phyloP scores from a whole-genome alignment of 1,140 invertebrate species.

The Myzus persicae region DNA sequence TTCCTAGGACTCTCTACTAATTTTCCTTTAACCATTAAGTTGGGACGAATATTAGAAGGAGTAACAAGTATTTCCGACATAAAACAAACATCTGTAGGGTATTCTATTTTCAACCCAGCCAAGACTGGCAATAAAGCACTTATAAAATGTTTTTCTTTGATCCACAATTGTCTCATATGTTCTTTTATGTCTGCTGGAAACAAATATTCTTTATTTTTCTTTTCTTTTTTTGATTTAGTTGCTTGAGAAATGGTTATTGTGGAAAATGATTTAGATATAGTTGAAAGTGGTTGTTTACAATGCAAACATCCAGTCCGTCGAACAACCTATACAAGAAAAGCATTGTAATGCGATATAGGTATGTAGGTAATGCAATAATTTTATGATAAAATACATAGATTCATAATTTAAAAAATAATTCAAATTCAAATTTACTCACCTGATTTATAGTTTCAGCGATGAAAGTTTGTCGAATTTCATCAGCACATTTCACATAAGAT shows the following conservation, averaged over 20 bases:
- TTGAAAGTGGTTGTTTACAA: constrained; percentile 42
- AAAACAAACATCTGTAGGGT: constrained; percentile 90
- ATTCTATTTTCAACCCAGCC: constrained; percentile 66
- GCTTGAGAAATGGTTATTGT: constrained; percentile 44
- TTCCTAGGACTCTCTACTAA: constrained; percentile 85
- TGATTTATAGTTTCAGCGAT: constrained; percentile 25
- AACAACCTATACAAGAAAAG: neutral
- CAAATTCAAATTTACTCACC: constrained; percentile 20
- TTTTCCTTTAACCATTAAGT: constrained; percentile 75
- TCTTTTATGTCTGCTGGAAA: constrained; percentile 73
- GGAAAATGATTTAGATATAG: constrained; percentile 45
- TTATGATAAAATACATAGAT: neutral
- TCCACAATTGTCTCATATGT: constrained; percentile 79
- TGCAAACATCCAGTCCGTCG: neutral
- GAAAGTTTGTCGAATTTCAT: constrained; percentile 40
- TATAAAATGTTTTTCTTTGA: constrained; percentile 78
- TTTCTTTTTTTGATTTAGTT: constrained; percentile 46
- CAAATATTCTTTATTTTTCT: constrained; percentile 49
- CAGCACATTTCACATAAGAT: constrained; percentile 28
- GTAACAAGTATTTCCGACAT: constrained; percentile 84
- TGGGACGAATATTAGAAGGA: constrained; percentile 85
- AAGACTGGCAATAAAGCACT: constrained; percentile 78
- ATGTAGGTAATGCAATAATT: neutral
- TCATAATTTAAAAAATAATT: neutral
- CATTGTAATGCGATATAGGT: neutral